phyloP scores from a whole-genome alignment of 1,140 invertebrate genomes.

The Mesaphorura yosii region DNA sequence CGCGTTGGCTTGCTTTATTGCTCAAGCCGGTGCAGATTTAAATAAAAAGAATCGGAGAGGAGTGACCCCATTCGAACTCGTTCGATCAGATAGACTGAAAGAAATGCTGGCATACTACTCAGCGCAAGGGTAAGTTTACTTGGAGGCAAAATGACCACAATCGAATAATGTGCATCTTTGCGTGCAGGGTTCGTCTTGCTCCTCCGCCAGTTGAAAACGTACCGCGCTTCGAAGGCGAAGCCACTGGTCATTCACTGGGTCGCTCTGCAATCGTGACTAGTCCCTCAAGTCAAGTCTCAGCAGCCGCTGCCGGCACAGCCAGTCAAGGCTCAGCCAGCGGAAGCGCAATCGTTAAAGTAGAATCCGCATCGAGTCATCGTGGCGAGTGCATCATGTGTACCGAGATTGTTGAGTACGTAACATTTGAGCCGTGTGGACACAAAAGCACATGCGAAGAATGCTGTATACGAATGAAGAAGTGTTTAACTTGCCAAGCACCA shows the following conservation, averaged over 20 bases:
- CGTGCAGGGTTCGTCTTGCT: too few species aligned
- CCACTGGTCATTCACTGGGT: not conserved
- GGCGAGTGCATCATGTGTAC: conserved; percentile 59
- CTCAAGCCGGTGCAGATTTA: conserved; percentile 52
- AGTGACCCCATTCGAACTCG: conserved; percentile 49
- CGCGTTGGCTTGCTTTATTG: conserved; percentile 57
- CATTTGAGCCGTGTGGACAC: conserved; percentile 63
- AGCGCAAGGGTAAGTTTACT: conserved; percentile 8
- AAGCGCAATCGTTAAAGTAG: not conserved
- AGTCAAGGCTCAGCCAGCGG: not conserved
- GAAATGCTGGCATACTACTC: conserved; percentile 27
- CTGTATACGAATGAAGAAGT: conserved; percentile 66
- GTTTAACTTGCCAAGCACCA: conserved; percentile 51
- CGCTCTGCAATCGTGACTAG: not conserved
- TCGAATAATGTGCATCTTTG: too few species aligned
- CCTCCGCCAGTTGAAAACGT: not conserved
- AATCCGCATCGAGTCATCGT: not conserved
- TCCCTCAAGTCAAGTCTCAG: not conserved
- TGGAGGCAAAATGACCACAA: too few species aligned
- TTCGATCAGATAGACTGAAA: conserved; percentile 33
- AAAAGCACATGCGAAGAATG: conserved; percentile 63
- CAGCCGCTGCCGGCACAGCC: not conserved
- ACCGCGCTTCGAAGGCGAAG: not conserved
- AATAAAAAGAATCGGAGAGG: conserved; percentile 52
- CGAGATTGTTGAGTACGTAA: conserved; percentile 50